Base-by-base conservation (phyloP, 2,888 invertebrate species). In the Lutraria lutraria region DNA sequence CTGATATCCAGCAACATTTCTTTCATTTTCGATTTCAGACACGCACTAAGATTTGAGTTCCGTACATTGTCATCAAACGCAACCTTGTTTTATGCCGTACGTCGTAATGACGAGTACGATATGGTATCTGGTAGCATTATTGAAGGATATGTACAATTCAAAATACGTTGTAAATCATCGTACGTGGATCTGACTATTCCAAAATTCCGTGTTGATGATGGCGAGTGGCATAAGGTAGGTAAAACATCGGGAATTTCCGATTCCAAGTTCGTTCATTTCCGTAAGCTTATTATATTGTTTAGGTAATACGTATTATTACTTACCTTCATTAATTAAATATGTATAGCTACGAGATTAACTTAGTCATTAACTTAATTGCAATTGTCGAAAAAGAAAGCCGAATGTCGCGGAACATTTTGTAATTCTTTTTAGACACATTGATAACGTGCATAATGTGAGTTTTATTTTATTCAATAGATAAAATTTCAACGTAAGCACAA, bases 211-310 rank as follows among this genome's bases (percentile, higher is more conserved):
- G 89, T 93, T 15, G 90, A 92, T 76, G 92, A 93, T 72, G 91
- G 93, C 1, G 85, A 91, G 84, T 94, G 93, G 93, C 94, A 94
- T 84, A 92, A 90, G 88, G 94, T 93, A 84, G 60, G 88, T 85
- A 12, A 31, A 63, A 63, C 15, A 56, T 56, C 56, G 56, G 13
- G 16, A 56, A 15, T 2, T 56, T 56, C 56, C 56, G 13, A 19
- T 56, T 56, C 19, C 19, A 2, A 56, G 16, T 56, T 56, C 56
- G 56, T 56, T 19, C 56, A 19, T 56, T 56, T 56, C 3, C 3
- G 56, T 56, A 56, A 15, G 12, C 16, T 15, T 19, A 3, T 56
- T n/a, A n/a, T n/a, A n/a, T n/a, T n/a, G n/a, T n/a, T n/a, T n/a
- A n/a, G n/a, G n/a, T n/a, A n/a, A n/a, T n/a, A n/a, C n/a, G n/a